Base-by-base conservation (phyloP, 2,888 invertebrate species). In the Pherbina coryleti region DNA sequence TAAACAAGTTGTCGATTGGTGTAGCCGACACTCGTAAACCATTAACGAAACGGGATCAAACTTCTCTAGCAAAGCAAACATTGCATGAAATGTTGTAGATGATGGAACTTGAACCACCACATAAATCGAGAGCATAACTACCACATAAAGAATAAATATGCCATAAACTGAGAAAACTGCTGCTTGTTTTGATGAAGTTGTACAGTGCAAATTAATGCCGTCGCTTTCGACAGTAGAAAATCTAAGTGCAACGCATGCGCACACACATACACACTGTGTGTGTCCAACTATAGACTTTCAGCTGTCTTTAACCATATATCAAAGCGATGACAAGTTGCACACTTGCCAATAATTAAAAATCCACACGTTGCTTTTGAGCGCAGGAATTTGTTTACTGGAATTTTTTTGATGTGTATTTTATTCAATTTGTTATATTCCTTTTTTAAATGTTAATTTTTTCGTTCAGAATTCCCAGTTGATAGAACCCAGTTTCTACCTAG, bases 261-360 rank as follows among this genome's bases (percentile, higher is more conserved):
- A 55, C 4, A 8, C 55, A 28, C 57, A 17, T 25, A 37, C 44
- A 19, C 64, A 31, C 28, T 34, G 31, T 3, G 25, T 34, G 64
- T 34, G 28, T 34, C 9, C 34, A 66, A 19, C 34, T 17, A 9
- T 28, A 19, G 22, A 53, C 19, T 60, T 62, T 25, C 62, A 74
- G 62, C 31, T 66, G 34, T 51, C 74, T n/a, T n/a, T 22, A 66
- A 53, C 84, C 84, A 85, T 86, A 84, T 84, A 83, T 84, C 84
- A 78, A 83, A 83, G 79, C 83, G 83, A 84, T 85, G 88, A 86
- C 87, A 88, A 85, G 83, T 82, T 82, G 82, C 82, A 82, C 81
- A 78, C 82, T 82, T 79, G 72, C 81, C 79, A 78, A 81, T 81
- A 82, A 83, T 83, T 82, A 81, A 81, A 79, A 80, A 62, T 37